Base-by-base conservation (phyloP, 2,888 invertebrate genomes). In the Nomada flava region DNA sequence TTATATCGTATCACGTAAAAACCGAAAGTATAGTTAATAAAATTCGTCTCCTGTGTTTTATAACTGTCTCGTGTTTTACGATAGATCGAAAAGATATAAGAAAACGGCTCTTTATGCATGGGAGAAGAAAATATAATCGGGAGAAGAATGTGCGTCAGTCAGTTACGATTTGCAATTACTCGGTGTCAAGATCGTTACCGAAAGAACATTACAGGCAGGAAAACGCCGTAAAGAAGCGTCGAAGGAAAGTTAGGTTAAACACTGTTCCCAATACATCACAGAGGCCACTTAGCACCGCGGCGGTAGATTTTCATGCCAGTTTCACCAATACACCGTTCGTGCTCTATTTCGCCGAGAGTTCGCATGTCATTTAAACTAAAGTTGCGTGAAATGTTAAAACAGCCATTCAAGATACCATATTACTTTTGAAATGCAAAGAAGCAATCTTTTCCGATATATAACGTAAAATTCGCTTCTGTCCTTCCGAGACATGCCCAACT, bases 241-340 rank as follows among this genome's bases (percentile, higher is more conserved):
- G 83, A 77, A 2, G 64, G 76, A 74, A 85, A 79, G 86, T 86
- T 86, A 86, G 86, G 86, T 86, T 86, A 83, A 83, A 82, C 83
- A 82, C 83, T 79, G 73, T 85, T 85, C 60, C 69, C 72, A 60
- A 74, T 64, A 78, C 73, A 82, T 75, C 82, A 77, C 74, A 82
- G 71, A 81, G 70, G 79, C 71, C 77, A 74, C 77, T 77, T 67
- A 77, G 77, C 77, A 82, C 65, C 82, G 72, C 76, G 70, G 64
- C 76, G 70, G 64, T 78, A 79, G 64, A 82, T 73, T 76, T 80
- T 78, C 77, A 69, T 70, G 76, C 52, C 69, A 77, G 72, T 75
- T 73, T 73, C 79, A 79, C 77, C 63, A 69, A 68, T 75, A 67
- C 70, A 80, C 65, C 57, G 71, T 79, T 69, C 57, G 57, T 26